A percentile compares a stretch with the other conserved stretches of the same genome.
phyloP scores from a whole-genome alignment of 2,888 invertebrate species.

The Willowsia nigromaculata region DNA sequence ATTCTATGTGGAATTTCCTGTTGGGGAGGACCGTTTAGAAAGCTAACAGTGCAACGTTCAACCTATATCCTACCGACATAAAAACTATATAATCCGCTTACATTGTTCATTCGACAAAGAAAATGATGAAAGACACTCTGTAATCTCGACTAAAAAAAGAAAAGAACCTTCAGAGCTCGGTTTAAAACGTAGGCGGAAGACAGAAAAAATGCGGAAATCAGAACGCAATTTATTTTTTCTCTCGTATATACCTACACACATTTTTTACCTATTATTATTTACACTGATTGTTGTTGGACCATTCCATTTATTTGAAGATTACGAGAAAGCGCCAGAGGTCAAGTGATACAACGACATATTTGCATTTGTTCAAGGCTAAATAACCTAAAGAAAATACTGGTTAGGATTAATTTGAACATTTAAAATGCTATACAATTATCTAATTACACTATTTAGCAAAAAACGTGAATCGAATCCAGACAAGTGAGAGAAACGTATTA shows the following conservation, averaged over 20 bases:
- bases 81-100: neutral
- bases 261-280: neutral
- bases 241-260: neutral
- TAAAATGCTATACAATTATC: constrained; percentile 16
- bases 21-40: constrained; percentile 48
- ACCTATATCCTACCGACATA: neutral
- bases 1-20: constrained; percentile 64
- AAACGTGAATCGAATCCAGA: constrained; percentile 17
- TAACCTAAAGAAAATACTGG: neutral
- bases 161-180: neutral
- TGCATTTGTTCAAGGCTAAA: neutral
- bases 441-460: neutral
- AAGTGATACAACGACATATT: constrained; percentile 23
- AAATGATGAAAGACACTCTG: neutral
- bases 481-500: neutral
- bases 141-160: neutral
- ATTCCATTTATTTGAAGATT: neutral
- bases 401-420: neutral
- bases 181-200: neutral
- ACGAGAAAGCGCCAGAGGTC: neutral
- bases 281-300: neutral
- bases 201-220: neutral
- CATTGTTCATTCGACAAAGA: neutral
- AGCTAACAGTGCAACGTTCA: neutral
- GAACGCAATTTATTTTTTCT: neutral